Evolutionary conservation across 1,140 invertebrate genomes (phyloP), one percentile per base, ranked within the genome.

Genomic region (Lineus longissimus): DNA sequence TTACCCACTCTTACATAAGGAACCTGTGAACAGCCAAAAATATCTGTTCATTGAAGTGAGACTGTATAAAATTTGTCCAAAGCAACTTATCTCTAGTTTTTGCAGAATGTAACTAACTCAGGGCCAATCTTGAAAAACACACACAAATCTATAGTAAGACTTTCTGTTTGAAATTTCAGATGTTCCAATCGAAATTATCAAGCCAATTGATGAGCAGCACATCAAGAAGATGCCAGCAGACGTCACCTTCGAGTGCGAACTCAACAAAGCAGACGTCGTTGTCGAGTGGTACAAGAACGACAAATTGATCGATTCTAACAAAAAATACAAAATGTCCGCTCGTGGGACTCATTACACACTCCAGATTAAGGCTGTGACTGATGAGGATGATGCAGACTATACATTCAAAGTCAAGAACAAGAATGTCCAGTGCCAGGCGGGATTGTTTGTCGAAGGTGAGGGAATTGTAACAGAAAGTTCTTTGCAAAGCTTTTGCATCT

Each of bases 261-360:
- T 81, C 9, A 76, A 96, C 94, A 22, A 91, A 88, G 62, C 95
- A 93, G 4, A 90, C 84, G 17, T 69, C 22, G 62, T 66, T 15
- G 88, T 96, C 65, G 88, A 90, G 70, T 99, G 96, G 96, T 87
- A 86, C 15, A 92, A 92, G 76, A 89, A 92, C 72, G 86, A 86
- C 9, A 82, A 87, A 45, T 86, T 86, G 65, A 62, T 77, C 33
- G 33, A 27, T 19, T 75, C 76, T 51, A 78, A 76, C 47, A 76
- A 77, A 41, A 76, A 79, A 58, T 78, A 77, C 55, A 76, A 72
- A 58, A 55, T 76, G 51, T 72, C 73, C 4, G 6, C n/a, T 7
- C 19, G 25, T 23, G 47, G 47, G 4, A n/a, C 47, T n/a, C 47
- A 7, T 9, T 27, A 51, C n/a, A 51, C n/a, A n/a, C 47, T 51